These are phyloP conservation scores for Camptogramma bilineatum DNA, from an alignment of 2,888 invertebrate species.

Conservation along the genomic window DNA sequence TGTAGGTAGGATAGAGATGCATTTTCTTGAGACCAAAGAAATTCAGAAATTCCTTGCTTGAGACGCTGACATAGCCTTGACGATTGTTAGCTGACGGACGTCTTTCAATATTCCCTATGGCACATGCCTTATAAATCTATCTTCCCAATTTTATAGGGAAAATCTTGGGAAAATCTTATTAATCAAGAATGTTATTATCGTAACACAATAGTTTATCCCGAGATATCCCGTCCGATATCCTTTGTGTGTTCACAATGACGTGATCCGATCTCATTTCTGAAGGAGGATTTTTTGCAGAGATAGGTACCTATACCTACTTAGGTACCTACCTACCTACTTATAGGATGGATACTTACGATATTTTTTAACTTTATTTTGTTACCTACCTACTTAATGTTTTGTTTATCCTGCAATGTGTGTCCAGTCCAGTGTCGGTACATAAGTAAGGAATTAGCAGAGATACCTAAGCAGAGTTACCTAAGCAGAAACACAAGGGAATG, in stretches of 20 bases:
- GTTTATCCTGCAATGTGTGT: no score
- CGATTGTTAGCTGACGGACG: no score
- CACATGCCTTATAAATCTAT: not conserved
- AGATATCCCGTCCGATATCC: conserved; percentile 16
- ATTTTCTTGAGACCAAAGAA: no score
- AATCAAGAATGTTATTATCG: conserved; percentile 8
- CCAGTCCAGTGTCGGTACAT: no score
- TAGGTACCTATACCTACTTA: not conserved
- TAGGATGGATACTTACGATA: not conserved
- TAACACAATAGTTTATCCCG: conserved; percentile 8
- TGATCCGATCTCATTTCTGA: conserved; percentile 31
- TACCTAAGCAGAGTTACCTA: no score
- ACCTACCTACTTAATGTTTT: no score
- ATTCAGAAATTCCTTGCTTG: no score
- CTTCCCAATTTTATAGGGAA: conserved; percentile 2
- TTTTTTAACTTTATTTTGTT: not conserved
- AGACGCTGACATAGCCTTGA: no score
- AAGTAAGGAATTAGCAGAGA: no score
- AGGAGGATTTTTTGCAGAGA: conserved; percentile 27
- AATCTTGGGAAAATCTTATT: conserved; percentile 25
- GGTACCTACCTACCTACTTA: not conserved
- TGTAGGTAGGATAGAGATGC: no score
- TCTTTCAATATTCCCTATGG: not conserved
- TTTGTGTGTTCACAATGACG: conserved; percentile 36
- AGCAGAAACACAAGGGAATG: no score